Evolutionary conservation across 1,140 invertebrate genomes (phyloP), one percentile per base, ranked within the genome.

Genomic region (Venustaconcha ellipsiformis): DNA sequence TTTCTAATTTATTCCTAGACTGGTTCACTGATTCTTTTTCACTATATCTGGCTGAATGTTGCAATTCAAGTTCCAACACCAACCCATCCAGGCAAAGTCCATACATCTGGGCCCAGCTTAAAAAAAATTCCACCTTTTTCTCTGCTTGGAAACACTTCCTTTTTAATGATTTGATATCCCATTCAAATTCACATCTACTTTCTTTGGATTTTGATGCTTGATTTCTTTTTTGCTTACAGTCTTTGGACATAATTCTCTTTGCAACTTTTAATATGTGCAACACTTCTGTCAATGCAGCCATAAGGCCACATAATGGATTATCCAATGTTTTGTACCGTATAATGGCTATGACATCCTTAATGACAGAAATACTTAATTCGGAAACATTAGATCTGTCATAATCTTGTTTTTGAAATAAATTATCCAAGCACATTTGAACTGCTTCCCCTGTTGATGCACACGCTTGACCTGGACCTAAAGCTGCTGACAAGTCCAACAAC

Each of bases 81-180:
- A 70, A 23, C 57, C 58, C 69, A 71, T 14, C 11, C 20, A 79
- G n/a, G 57, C 55, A 56, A 58, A 71, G 60, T 65, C 72, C 78
- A 72, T 71, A 79, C 18, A 73, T 71, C 62, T 79, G 72, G 23
- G 60, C 60, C 78, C 78, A 79, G 37, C 78, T 79, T 15, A 79
- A 23, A 55, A 71, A 67, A 57, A 73, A 71, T 26, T 78, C 63
- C 57, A 57, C 67, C 67, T 74, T 73, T 57, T 78, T 78, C 72
- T 72, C 17, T n/a, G 48, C 17, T 30, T 74, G 57, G 20, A 67
- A 69, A 18, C 66, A 60, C 62, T 69, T 74, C 30, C 23, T 17
- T 67, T 78, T 80, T 30, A 20, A n/a, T 67, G 15, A 48, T 48
- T 48, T 48, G 37, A 48, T 48, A 48, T 48, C 37, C 37, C 37